These are phyloP conservation scores for Diachasmimorpha longicaudata DNA, from an alignment of 1,140 invertebrate species.

Conservation along the genomic window DNA sequence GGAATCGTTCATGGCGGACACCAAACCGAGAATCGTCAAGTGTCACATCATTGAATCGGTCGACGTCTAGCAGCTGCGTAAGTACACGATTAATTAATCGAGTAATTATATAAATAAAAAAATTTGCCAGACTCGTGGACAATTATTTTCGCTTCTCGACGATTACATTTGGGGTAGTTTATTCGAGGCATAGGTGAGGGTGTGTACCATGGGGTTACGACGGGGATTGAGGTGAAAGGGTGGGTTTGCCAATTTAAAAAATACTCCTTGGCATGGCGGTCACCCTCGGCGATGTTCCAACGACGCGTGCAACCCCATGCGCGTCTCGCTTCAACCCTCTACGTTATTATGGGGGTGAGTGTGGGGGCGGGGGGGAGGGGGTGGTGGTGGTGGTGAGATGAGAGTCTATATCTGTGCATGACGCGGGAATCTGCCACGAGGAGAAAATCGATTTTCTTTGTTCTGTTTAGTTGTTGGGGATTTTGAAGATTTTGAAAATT, in stretches of 20 bases:
- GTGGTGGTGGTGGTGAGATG: no score
- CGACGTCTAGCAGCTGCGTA: conserved; percentile 33
- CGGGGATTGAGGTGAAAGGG: neutral
- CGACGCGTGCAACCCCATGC: conserved; percentile 21
- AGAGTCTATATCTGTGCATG: neutral
- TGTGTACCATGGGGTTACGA: conserved; percentile 14
- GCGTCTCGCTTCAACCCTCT: conserved; percentile 2
- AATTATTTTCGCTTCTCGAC: neutral
- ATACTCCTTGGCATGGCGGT: conserved; percentile 44
- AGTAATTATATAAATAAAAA: neutral
- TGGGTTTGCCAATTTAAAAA: conserved; percentile 40
- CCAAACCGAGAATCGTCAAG: conserved; percentile 27
- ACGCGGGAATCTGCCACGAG: conserved; percentile 16
- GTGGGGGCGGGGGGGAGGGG: neutral
- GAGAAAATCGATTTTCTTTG: conserved; percentile 12
- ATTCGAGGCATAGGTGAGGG: neutral
- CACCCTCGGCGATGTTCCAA: conserved; percentile 28
- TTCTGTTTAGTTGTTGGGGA: neutral
- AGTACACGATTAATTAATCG: neutral
- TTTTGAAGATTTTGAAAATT: no score
- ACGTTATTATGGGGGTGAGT: neutral
- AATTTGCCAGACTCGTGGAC: neutral
- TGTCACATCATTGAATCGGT: conserved; percentile 31
- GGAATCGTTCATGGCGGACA: conserved; percentile 31
- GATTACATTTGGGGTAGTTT: neutral